Conservation (phyloP, 2,113 vertebrate species). For the Misgurnus anguillicaudatus region DNA sequence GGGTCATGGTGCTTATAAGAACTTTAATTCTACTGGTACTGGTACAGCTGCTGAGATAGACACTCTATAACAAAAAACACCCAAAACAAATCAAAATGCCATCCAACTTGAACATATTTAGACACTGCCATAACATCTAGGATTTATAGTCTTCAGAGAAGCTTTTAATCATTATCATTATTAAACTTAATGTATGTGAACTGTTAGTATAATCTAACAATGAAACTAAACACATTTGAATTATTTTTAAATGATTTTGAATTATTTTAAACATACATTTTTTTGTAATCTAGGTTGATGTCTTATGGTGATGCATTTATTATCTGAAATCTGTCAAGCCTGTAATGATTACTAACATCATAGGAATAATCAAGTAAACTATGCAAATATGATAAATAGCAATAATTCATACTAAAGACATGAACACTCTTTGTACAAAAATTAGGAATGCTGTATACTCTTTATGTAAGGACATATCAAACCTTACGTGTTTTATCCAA, state of each 20-base stretch:
- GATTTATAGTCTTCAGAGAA: not conserved
- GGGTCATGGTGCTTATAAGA: constrained; percentile 44
- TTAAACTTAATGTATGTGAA: constrained; percentile 7
- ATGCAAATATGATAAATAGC: not conserved
- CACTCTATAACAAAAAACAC: not conserved
- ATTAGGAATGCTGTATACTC: not conserved
- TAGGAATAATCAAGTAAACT: not conserved
- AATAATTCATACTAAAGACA: not conserved
- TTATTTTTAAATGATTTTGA: too few species aligned
- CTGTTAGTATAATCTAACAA: too few species aligned
- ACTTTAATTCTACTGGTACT: constrained; percentile 55
- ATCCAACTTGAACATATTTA: not conserved
- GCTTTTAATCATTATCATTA: not conserved
- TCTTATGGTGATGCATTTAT: not conserved
- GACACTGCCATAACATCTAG: not conserved
- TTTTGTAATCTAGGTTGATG: too few species aligned
- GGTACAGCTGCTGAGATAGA: constrained; percentile 58
- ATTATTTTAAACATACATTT: too few species aligned
- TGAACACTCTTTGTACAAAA: not conserved
- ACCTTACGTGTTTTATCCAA: not conserved
- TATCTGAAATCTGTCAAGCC: not conserved
- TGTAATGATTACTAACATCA: not conserved
- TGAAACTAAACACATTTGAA: too few species aligned
- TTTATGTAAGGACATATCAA: too few species aligned
- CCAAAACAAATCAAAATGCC: not conserved